These are phyloP conservation scores for Lordiphosa fenestrarum DNA, from an alignment of 2,888 invertebrate species.

Conservation along the genomic window DNA sequence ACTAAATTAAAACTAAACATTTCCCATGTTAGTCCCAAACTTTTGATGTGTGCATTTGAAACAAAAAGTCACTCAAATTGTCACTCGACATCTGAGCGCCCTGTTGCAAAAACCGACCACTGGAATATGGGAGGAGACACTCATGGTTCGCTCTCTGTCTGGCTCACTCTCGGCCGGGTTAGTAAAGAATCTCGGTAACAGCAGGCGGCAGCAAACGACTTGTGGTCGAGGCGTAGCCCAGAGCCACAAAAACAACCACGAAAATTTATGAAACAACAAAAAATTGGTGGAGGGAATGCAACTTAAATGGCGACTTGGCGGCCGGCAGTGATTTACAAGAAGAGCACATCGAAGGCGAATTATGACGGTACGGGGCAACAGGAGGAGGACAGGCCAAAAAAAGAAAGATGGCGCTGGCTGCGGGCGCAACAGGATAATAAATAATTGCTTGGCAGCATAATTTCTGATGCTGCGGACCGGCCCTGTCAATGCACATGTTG, in stretches of 20 bases:
- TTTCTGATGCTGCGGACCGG: conserved; percentile 41
- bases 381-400: conserved; percentile 25
- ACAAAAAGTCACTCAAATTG: conserved; percentile 39
- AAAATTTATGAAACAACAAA: conserved; percentile 60
- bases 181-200: conserved; percentile 54
- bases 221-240: conserved; percentile 49
- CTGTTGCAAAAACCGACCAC: conserved; percentile 43
- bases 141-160: conserved; percentile 18
- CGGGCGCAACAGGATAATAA: conserved; percentile 65
- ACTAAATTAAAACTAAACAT: no score
- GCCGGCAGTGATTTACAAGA: conserved; percentile 23
- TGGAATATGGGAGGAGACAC: conserved; percentile 70
- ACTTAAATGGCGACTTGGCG: conserved; percentile 54
- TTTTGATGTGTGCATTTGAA: neutral
- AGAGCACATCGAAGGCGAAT: conserved; percentile 17
- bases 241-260: conserved; percentile 56
- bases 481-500: conserved; percentile 57
- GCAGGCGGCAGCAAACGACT: conserved; percentile 41
- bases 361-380: conserved; percentile 7
- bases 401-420: conserved; percentile 49
- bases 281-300: conserved; percentile 15
- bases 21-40: neutral
- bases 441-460: conserved; percentile 70
- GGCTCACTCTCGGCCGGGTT: conserved; percentile 17
- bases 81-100: conserved; percentile 37